Evolutionary conservation across 2,888 invertebrate species (phyloP).

Genomic region (Euplexia lucipara): DNA sequence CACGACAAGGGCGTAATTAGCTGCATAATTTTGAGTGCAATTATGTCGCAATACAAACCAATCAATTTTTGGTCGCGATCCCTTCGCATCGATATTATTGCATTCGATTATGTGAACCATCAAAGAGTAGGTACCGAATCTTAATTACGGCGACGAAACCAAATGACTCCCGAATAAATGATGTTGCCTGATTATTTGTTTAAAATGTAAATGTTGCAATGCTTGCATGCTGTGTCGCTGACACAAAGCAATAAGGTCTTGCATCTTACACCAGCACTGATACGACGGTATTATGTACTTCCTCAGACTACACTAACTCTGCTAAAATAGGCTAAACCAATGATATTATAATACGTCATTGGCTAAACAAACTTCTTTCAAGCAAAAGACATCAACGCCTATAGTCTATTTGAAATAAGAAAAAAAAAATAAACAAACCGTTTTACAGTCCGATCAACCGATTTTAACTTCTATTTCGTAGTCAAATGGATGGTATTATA

Average conservation of each 20-base stretch:
- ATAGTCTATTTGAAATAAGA: no score
- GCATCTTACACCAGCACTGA: slow-evolving; percentile 14
- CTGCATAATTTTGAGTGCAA: slow-evolving; percentile 43
- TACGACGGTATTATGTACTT: background rate
- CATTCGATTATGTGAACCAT: slow-evolving; percentile 45
- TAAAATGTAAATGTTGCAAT: slow-evolving; percentile 12
- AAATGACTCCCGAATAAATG: slow-evolving; percentile 43
- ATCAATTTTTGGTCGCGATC: slow-evolving; percentile 55
- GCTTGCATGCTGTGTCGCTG: slow-evolving; percentile 4
- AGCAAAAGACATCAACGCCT: slow-evolving; percentile 25
- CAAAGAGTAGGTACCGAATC: slow-evolving; percentile 41
- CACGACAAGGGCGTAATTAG: slow-evolving; percentile 44
- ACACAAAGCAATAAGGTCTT: slow-evolving; percentile 13
- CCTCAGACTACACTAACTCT: background rate
- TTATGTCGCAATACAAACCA: slow-evolving; percentile 51
- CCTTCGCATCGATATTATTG: slow-evolving; percentile 51
- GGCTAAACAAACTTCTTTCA: background rate
- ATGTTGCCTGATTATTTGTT: slow-evolving; percentile 22
- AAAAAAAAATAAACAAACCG: no score
- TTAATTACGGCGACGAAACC: slow-evolving; percentile 48
- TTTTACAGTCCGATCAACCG: no score
- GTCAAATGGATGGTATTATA: no score
- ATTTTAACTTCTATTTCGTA: no score
- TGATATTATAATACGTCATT: no score
- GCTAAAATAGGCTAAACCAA: no score